phyloP scores from a whole-genome alignment of 2,888 invertebrate genomes.

The Scotopteryx bipunctaria region DNA sequence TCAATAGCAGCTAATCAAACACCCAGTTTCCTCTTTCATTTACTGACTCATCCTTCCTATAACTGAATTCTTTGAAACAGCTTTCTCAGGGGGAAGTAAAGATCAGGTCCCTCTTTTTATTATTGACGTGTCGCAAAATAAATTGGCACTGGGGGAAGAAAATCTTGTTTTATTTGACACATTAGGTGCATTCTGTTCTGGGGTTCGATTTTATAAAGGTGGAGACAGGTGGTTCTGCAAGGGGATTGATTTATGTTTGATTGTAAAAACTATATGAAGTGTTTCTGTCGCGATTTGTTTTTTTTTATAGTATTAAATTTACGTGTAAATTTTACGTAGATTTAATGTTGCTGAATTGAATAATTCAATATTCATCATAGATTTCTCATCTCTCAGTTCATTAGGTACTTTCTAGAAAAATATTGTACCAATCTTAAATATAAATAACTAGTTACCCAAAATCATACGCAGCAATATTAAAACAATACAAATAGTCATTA shows the following conservation, averaged over 20 bases:
- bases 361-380: too few species aligned
- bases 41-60: constrained; percentile 26
- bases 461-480: background rate
- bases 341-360: too few species aligned
- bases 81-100: constrained; percentile 61
- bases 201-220: constrained; percentile 33
- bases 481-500: constrained; percentile 17
- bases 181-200: constrained; percentile 46
- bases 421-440: too few species aligned
- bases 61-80: constrained; percentile 54
- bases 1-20: constrained; percentile 24
- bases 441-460: background rate
- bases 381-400: too few species aligned
- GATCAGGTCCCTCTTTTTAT: constrained; percentile 67
- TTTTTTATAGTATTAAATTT: too few species aligned
- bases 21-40: constrained; percentile 18
- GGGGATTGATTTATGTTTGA: constrained; percentile 16
- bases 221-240: constrained; percentile 34
- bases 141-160: constrained; percentile 69
- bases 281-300: too few species aligned
- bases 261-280: background rate
- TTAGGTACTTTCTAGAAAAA: too few species aligned
- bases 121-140: constrained; percentile 73
- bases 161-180: constrained; percentile 70
- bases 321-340: too few species aligned